Conservation (phyloP, 2,888 invertebrate genomes). For the Trypoxylon attenuatum region DNA sequence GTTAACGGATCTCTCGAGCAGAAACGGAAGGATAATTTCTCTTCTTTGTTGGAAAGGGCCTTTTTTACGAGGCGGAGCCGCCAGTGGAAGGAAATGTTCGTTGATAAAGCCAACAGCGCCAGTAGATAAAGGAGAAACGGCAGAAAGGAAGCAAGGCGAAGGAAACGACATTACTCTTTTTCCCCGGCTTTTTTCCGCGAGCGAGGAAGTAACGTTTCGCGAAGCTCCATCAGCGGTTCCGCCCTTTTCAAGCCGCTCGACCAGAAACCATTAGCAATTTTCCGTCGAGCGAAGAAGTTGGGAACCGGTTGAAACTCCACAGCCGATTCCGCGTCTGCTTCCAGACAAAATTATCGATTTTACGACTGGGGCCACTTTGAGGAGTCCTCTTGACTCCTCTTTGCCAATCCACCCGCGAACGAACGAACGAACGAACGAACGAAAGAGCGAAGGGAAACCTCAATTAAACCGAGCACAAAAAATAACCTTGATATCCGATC, state of each 20-base stretch:
- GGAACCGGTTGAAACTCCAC: conserved; percentile 9
- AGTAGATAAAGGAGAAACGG: conserved; percentile 20
- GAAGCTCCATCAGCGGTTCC: conserved; percentile 22
- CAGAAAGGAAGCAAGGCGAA: conserved; percentile 6
- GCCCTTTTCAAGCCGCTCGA: conserved; percentile 35
- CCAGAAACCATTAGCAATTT: conserved; percentile 43
- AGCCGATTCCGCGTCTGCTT: conserved; percentile 10
- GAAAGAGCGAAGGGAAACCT: too few relatives aligned
- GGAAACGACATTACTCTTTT: conserved; percentile 38
- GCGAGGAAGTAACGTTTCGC: conserved; percentile 29
- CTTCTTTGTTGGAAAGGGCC: conserved; percentile 10
- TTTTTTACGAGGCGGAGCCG: conserved; percentile 24
- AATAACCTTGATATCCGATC: too few relatives aligned
- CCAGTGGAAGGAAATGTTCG: conserved; percentile 35
- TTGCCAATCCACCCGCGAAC: too few relatives aligned
- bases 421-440: too few relatives aligned
- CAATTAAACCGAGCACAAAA: too few relatives aligned
- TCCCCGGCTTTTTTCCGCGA: conserved; percentile 1
- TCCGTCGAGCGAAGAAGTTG: conserved; percentile 19
- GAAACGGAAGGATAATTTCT: conserved; percentile 40
- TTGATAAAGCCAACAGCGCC: conserved; percentile 43
- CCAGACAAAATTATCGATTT: conserved; percentile 13
- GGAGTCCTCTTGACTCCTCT: too few relatives aligned
- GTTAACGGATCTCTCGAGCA: conserved; percentile 25
- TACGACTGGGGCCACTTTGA: conserved; percentile 8